Evolutionary conservation across 1,140 invertebrate genomes (phyloP), one percentile per base, ranked within the genome.

Genomic region (Grapholita molesta): DNA sequence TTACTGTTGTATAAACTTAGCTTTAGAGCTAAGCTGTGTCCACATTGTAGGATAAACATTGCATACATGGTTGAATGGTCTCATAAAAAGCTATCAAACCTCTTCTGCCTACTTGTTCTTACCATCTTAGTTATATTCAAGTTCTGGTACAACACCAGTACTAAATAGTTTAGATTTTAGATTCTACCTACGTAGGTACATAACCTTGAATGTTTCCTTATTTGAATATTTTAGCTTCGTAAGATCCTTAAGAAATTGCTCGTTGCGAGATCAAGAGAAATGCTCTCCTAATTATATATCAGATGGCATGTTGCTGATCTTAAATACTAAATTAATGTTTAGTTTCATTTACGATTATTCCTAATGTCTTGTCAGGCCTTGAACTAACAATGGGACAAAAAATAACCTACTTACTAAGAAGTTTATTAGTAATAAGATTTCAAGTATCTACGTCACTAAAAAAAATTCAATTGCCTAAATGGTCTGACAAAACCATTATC

Each of bases 11-110:
- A 48, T 48, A 48, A 48, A 48, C 6, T 48, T 21, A 18, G 42
- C 42, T 48, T 48, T 48, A 48, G 42, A 48, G 42, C 42, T 48
- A 48, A 48, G 42, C 42, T 48, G 42, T 48, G 42, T 48, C 42
- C 18, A 48, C 18, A 48, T 15, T 61, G 55, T n/a, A 30, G 55
- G 6, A 28, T 61, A 61, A 61, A 61, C 55, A 61, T 61, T 15
- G 24, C 55, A 28, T 30, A 61, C 25, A 61, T 61, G 55, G 55
- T 15, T 18, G 25, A 8, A 61, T 61, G 55, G n/a, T 61, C 24
- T 61, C 25, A 30, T 61, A 28, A 61, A 28, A 61, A 28, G 55
- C 25, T n/a, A 1, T 38, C 35, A n/a, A n/a, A n/a, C 35, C 35
- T 38, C 25, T 32, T 61, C 55, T 25, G 55, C 55, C 55, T 28